Evolutionary conservation across 2,113 vertebrate species (phyloP).

Genomic region (Vulpes lagopus): DNA sequence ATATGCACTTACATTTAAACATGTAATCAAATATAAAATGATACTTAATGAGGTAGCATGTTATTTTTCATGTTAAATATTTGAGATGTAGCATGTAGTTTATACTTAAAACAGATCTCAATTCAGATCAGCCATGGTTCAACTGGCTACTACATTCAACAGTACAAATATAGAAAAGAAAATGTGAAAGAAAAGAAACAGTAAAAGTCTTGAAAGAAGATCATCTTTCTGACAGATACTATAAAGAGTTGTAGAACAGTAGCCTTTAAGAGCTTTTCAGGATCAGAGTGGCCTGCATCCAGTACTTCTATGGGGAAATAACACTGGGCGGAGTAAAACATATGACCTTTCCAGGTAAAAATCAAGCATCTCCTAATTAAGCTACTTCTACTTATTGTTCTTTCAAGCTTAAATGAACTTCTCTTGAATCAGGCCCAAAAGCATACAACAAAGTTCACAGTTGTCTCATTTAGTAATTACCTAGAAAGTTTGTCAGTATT

Average conservation of each 20-base stretch:
- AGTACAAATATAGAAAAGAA: neutral
- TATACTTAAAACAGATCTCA: neutral
- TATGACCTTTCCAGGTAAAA: neutral
- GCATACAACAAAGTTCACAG: neutral
- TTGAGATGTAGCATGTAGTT: neutral
- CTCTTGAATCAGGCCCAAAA: neutral
- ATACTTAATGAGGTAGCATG: neutral
- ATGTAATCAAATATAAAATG: neutral
- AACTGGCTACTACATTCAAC: neutral
- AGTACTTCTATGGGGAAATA: neutral
- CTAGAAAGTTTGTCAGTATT: neutral
- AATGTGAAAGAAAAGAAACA: neutral
- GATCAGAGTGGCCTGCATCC: neutral
- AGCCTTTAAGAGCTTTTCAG: neutral
- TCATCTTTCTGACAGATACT: neutral
- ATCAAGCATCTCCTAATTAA: neutral
- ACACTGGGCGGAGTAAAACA: neutral
- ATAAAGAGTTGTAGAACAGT: neutral
- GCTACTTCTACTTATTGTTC: neutral
- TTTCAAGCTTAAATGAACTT: neutral
- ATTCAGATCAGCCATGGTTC: neutral
- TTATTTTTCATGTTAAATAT: neutral
- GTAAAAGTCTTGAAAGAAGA: neutral
- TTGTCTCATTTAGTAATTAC: neutral
- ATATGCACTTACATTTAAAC: neutral